Base-by-base conservation (phyloP, 92 coral and sea anemone genomes). In the Desmophyllum pertusum region DNA sequence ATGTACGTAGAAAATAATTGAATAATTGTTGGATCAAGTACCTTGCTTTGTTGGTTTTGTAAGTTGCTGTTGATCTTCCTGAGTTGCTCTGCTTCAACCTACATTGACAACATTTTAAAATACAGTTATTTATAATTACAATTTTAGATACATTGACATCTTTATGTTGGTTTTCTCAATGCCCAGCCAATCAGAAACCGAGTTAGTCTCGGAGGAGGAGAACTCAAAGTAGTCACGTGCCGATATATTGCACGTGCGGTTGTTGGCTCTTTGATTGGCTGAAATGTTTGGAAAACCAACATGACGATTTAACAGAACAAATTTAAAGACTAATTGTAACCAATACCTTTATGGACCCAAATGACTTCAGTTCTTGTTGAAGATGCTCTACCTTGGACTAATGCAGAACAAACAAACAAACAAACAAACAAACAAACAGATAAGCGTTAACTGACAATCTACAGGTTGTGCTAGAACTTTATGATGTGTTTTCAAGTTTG, bases 301-400 rank as follows among this genome's bases (percentile, higher is more conserved):
- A 48, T 13, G 18, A 48, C 13, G 53, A 48, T 48, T 4, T 3
- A 48, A 48, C 13, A 13, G 53, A 13, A 48, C 3, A 48, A 13
- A 48, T 25, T 48, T 41, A 23, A 41, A 23, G 50, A 57, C 38
- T 9, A 35, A 36, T 43, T 27, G 18, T 14, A 5, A 59, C 21
- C 37, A 65, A 41, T 88, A 95, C 98, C 95, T 93, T 95, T 0
- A 93, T 69, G 36, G 89, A 46, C 1, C 85, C 77, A 53, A 89
- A 59, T 13, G 88, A 66, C 39, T 62, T 87, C 27, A 93, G 63
- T 51, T 95, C 98, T 39, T 90, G 88, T 33, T 95, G 87, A 42
- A 95, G 92, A 78, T 93, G 91, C 29, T 93, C 95, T 13, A 95
- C 98, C 81, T 84, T 88, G 3, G 98, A 95, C 98, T 95, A 41